phyloP scores from a whole-genome alignment of 1,140 invertebrate species.

The Hirudo medicinalis region DNA sequence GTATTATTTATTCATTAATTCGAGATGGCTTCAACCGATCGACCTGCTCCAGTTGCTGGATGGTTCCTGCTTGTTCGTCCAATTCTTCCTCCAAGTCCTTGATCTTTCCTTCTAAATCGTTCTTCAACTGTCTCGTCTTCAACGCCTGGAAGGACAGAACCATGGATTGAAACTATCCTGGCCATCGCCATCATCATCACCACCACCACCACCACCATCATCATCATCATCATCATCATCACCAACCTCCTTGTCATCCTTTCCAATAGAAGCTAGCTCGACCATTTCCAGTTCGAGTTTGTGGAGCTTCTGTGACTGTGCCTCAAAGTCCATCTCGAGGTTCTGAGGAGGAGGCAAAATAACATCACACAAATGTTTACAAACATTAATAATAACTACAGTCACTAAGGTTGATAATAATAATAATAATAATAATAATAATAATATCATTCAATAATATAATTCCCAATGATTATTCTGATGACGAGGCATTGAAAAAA shows the following conservation, averaged over 20 bases:
- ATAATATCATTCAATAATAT: background rate
- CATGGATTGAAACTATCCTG: constrained; percentile 29
- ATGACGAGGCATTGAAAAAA: background rate
- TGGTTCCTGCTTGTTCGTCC: constrained; percentile 69
- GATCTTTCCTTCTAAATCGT: constrained; percentile 69
- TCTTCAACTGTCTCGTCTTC: constrained; percentile 60
- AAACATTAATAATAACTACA: background rate
- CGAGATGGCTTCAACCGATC: background rate
- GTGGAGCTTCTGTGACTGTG: constrained; percentile 67
- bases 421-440: background rate
- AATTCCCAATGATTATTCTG: background rate
- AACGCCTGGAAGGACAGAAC: background rate
- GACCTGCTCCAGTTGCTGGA: constrained; percentile 48
- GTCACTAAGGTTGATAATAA: background rate
- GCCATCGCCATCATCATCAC: too few species aligned
- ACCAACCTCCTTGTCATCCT: constrained; percentile 67
- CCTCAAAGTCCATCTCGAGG: constrained; percentile 66
- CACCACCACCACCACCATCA: too few species aligned
- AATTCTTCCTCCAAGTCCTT: constrained; percentile 88
- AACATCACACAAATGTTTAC: too few species aligned
- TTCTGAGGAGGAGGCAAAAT: constrained; percentile 47
- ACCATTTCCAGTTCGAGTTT: constrained; percentile 67
- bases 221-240: too few species aligned
- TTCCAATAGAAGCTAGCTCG: constrained; percentile 56
- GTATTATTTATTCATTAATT: too few species aligned